A percentile compares a stretch with the other conserved stretches of the same genome.
These are phyloP conservation scores for Drosophila engyochracea DNA, from an alignment of 2,888 invertebrate genomes.

Conservation along the genomic window DNA sequence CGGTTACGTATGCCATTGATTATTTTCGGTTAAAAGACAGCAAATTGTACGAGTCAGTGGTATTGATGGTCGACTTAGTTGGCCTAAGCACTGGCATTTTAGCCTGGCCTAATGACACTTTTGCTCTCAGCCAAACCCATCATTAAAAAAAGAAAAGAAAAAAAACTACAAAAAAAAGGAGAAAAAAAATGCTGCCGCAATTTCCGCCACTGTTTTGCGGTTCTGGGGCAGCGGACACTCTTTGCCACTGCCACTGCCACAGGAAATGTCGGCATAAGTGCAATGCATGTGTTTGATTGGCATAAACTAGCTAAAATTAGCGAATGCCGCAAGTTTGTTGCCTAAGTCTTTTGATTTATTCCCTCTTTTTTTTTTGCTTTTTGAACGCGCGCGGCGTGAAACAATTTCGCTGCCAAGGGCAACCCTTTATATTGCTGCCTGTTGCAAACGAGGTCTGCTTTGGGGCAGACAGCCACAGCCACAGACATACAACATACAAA, in stretches of 20 bases:
- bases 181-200: slow-evolving; percentile 45
- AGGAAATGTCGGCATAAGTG: slow-evolving; percentile 67
- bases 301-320: slow-evolving; percentile 59
- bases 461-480: slow-evolving; percentile 43
- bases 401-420: slow-evolving; percentile 78
- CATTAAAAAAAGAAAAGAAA: slow-evolving; percentile 30
- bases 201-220: slow-evolving; percentile 70
- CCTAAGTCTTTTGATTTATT: slow-evolving; percentile 71
- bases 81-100: slow-evolving; percentile 43
- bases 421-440: slow-evolving; percentile 42
- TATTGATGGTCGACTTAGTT: slow-evolving; percentile 23
- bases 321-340: slow-evolving; percentile 65
- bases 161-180: background rate
- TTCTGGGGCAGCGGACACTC: slow-evolving; percentile 55
- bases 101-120: slow-evolving; percentile 72
- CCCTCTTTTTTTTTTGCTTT: slow-evolving; percentile 3
- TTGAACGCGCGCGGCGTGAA: slow-evolving; percentile 49
- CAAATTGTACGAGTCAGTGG: slow-evolving; percentile 23
- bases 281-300: slow-evolving; percentile 41
- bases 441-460: slow-evolving; percentile 52
- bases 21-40: slow-evolving; percentile 23
- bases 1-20: background rate
- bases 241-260: slow-evolving; percentile 15
- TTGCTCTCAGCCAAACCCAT: slow-evolving; percentile 69
- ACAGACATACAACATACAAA: slow-evolving; percentile 5